Evolutionary conservation across 2,113 vertebrate species (phyloP).

Genomic region (Perca schrenkii): DNA sequence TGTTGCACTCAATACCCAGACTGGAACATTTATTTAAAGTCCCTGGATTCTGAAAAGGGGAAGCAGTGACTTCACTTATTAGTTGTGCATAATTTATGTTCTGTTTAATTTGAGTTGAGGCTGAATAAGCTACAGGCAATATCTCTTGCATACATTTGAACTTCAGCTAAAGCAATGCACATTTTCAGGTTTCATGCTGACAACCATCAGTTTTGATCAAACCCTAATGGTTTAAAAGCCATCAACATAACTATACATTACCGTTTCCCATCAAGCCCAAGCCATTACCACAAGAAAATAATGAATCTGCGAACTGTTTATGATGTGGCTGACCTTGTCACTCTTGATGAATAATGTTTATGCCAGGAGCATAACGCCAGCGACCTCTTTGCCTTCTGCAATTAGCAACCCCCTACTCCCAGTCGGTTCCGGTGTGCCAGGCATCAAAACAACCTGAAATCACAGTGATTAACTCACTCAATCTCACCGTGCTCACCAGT

Average conservation of each 20-base stretch:
- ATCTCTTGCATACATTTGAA: background rate
- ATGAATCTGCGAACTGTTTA: constrained; percentile 47
- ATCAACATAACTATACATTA: background rate
- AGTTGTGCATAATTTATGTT: constrained; percentile 25
- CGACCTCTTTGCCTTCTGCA: constrained; percentile 43
- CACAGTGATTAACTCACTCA: constrained; percentile 50
- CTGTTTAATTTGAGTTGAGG: constrained; percentile 42
- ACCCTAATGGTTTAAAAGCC: background rate
- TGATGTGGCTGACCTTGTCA: constrained; percentile 45
- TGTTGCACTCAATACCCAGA: constrained; percentile 19
- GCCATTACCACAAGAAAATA: constrained; percentile 36
- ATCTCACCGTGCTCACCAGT: background rate
- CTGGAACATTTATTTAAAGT: constrained; percentile 47
- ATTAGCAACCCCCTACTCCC: constrained; percentile 53
- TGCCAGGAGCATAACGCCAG: constrained; percentile 23
- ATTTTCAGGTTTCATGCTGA: background rate
- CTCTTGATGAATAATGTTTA: constrained; percentile 63
- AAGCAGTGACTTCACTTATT: constrained; percentile 37
- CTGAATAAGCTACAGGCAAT: background rate
- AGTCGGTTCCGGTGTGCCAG: constrained; percentile 26
- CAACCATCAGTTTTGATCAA: background rate
- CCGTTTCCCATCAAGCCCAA: background rate
- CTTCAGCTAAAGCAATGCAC: background rate
- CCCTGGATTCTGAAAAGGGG: constrained; percentile 6
- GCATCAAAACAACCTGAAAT: constrained; percentile 68